A percentile compares a stretch with the other conserved stretches of the same genome.
Evolutionary conservation across 2,797 vertebrate genomes (phyloP).

Genomic region (Taeniopygia guttata): DNA sequence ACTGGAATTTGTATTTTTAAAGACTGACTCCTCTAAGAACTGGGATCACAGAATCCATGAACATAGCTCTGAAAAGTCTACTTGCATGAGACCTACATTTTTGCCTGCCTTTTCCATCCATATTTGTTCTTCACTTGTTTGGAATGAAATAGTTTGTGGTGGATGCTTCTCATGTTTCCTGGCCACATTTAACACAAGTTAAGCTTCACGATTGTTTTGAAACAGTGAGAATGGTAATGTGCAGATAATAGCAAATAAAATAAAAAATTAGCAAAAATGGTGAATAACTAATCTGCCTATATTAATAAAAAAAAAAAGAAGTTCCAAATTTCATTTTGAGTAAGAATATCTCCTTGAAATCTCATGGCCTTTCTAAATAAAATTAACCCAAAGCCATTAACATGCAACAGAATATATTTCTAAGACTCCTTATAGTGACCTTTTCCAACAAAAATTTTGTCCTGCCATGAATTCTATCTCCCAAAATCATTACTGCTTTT

Average conservation of each 20-base stretch:
- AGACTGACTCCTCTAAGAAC: not conserved
- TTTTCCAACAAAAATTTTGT: not conserved
- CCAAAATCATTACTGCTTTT: not conserved
- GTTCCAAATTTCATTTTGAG: not conserved
- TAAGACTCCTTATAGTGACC: not conserved
- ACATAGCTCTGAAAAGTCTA: not conserved
- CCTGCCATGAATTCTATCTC: not conserved
- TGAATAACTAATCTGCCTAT: not conserved
- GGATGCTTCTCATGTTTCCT: not conserved
- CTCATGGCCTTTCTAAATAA: not conserved
- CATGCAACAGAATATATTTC: not conserved
- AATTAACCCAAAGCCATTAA: not conserved
- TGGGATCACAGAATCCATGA: not conserved
- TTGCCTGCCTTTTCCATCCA: not conserved
- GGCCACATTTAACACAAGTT: not conserved
- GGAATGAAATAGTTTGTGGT: not conserved
- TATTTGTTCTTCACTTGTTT: not conserved
- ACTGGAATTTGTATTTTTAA: not conserved
- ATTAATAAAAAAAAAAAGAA: not conserved
- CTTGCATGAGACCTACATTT: not conserved
- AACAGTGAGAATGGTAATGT: not conserved
- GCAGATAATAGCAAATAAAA: not conserved
- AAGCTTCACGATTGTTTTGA: not conserved
- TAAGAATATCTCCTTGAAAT: not conserved
- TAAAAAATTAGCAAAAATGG: not conserved